These are phyloP conservation scores for Anodontia alba DNA, from an alignment of 2,888 invertebrate species.

Conservation along the genomic window DNA sequence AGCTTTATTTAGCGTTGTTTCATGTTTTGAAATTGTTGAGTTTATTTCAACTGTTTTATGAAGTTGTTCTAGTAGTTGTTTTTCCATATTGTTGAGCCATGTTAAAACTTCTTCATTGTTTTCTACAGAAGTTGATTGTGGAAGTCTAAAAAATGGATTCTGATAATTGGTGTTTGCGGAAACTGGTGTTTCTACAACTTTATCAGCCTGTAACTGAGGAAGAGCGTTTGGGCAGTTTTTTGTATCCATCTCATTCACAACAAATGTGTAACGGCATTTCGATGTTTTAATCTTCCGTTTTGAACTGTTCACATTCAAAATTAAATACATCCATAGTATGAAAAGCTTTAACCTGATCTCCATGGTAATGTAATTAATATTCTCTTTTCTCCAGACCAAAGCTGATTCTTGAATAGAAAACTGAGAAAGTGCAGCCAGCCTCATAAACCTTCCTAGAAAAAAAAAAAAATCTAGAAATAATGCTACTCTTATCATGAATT, in stretches of 20 bases:
- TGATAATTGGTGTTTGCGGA: background rate
- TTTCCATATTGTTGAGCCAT: conserved; percentile 59
- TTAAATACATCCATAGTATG: conserved; percentile 7
- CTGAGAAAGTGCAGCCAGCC: no score
- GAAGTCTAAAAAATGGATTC: conserved; percentile 3
- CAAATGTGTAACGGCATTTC: conserved; percentile 74
- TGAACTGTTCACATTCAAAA: background rate
- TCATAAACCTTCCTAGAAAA: no score
- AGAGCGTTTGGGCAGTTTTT: conserved; percentile 69
- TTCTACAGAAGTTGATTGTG: background rate
- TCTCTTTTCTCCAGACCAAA: background rate
- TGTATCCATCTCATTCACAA: conserved; percentile 77
- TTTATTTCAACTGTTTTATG: conserved; percentile 73
- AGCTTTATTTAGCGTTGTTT: conserved; percentile 63
- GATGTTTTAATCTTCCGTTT: conserved; percentile 43
- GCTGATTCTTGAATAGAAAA: background rate
- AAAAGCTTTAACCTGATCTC: background rate
- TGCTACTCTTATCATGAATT: background rate
- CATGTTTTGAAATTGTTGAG: conserved; percentile 74
- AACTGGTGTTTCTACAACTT: conserved; percentile 29
- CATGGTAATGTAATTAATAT: background rate
- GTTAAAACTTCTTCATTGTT: conserved; percentile 39
- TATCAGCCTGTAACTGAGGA: conserved; percentile 60
- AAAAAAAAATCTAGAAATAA: no score
- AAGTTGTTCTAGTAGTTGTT: conserved; percentile 71